phyloP scores from a whole-genome alignment of 2,113 vertebrate species.

The Podarcis raffonei region DNA sequence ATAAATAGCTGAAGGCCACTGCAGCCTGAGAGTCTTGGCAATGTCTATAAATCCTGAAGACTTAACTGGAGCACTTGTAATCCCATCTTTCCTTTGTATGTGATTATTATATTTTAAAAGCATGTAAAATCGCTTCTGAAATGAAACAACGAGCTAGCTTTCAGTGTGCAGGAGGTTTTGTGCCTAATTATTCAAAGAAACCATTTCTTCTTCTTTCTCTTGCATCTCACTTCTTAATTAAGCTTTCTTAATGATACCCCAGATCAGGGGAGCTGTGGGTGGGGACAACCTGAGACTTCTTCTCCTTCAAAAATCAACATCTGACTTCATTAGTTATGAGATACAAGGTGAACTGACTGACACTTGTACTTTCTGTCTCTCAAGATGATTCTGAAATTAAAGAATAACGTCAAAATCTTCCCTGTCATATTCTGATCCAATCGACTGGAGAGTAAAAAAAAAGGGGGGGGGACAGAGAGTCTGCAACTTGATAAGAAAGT shows the following conservation, averaged over 20 bases:
- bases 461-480: background rate
- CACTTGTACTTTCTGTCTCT: background rate
- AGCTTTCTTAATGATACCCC: background rate
- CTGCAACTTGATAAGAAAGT: slow-evolving; percentile 1
- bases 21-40: slow-evolving; percentile 4
- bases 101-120: slow-evolving; percentile 25
- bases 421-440: background rate
- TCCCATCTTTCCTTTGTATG: background rate
- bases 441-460: background rate
- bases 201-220: slow-evolving; percentile 10
- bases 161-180: slow-evolving; percentile 23
- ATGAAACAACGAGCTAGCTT: slow-evolving; percentile 19
- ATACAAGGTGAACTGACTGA: no score
- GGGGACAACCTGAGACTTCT: background rate
- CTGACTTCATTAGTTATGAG: background rate
- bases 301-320: background rate
- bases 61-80: slow-evolving; percentile 23
- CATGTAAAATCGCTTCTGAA: background rate
- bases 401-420: background rate
- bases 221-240: slow-evolving; percentile 45
- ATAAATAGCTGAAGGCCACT: slow-evolving; percentile 9
- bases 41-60: slow-evolving; percentile 16
- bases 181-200: slow-evolving; percentile 37
- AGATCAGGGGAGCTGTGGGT: background rate
- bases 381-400: background rate